Evolutionary conservation across 2,113 vertebrate species (phyloP).

Genomic region (Silurus meridionalis): DNA sequence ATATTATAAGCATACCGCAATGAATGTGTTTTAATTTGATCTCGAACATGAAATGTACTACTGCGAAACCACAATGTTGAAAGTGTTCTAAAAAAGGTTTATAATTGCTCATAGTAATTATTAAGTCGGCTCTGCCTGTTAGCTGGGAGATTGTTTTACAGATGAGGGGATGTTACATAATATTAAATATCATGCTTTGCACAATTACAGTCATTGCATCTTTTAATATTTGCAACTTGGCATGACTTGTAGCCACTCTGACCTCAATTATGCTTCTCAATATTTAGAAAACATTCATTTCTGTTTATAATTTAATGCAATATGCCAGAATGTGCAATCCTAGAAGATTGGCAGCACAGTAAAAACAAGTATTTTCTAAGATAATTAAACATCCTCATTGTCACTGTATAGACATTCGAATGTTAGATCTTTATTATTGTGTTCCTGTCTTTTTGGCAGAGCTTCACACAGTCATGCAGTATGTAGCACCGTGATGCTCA

Average conservation of each 20-base stretch:
- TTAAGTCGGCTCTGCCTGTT: not conserved
- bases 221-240: not conserved
- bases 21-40: too few relatives aligned
- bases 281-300: not conserved
- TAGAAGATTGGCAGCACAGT: not conserved
- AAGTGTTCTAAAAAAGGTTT: not conserved
- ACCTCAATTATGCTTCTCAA: not conserved
- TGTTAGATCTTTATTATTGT: constrained; percentile 49
- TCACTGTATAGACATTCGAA: not conserved
- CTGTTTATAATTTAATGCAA: not conserved
- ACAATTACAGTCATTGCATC: not conserved
- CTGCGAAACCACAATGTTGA: not conserved
- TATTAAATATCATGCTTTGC: not conserved
- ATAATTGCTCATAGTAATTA: not conserved
- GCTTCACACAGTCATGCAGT: constrained; percentile 40
- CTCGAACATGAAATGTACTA: not conserved
- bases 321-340: not conserved
- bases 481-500: not conserved
- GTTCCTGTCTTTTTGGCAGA: constrained; percentile 54
- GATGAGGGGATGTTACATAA: not conserved
- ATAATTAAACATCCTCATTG: not conserved
- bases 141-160: not conserved
- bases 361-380: not conserved
- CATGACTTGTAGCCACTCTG: not conserved
- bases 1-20: too few relatives aligned